These are phyloP conservation scores for Epinotia nisella DNA, from an alignment of 2,888 invertebrate species.

Conservation along the genomic window DNA sequence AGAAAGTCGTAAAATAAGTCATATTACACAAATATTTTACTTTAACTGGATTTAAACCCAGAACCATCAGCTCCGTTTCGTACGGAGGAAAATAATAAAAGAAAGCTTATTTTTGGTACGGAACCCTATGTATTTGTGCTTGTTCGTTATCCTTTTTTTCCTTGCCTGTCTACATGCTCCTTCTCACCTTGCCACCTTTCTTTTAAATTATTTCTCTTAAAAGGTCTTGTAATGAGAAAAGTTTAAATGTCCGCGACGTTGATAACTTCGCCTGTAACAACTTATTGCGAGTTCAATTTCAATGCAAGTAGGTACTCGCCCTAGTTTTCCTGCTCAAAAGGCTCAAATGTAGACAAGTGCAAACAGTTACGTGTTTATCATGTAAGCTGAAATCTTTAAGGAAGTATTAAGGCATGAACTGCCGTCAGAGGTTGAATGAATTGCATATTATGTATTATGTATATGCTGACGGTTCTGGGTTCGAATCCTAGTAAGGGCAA, in stretches of 20 bases:
- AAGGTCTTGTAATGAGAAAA: slow-evolving; percentile 44
- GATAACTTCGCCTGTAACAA: slow-evolving; percentile 32
- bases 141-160: slow-evolving; percentile 14
- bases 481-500: too few species aligned
- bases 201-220: slow-evolving; percentile 44
- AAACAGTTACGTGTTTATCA: too few species aligned
- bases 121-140: slow-evolving; percentile 12
- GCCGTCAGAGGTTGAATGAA: too few species aligned
- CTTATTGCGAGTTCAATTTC: slow-evolving; percentile 36
- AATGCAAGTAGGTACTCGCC: slow-evolving; percentile 10
- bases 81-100: too few species aligned
- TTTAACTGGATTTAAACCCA: too few species aligned
- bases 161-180: slow-evolving; percentile 25
- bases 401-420: too few species aligned
- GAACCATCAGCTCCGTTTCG: too few species aligned
- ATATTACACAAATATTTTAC: too few species aligned
- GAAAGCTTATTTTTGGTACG: background rate
- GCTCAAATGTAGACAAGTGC: background rate
- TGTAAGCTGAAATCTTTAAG: too few species aligned
- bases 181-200: slow-evolving; percentile 43
- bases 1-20: too few species aligned
- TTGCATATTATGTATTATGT: too few species aligned
- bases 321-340: slow-evolving; percentile 14
- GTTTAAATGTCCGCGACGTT: slow-evolving; percentile 40
- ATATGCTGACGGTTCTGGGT: too few species aligned